Evolutionary conservation across 2,888 invertebrate genomes (phyloP).

Genomic region (Drosophila anomalata): DNA sequence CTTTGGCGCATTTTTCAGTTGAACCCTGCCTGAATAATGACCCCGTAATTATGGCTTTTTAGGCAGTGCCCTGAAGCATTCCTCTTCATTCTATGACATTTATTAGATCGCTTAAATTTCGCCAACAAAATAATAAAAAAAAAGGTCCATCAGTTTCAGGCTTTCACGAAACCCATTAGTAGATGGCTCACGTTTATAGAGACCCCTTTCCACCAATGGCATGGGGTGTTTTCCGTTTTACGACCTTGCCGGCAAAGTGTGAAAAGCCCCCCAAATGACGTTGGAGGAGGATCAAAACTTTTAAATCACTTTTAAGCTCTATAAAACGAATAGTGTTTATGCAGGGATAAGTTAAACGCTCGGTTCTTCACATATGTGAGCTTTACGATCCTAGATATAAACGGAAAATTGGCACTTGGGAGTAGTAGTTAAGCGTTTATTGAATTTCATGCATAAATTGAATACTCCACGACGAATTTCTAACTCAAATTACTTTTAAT

Average conservation of each 20-base stretch:
- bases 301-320: conserved; percentile 11
- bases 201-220: not conserved
- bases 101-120: conserved; percentile 18
- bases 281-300: not conserved
- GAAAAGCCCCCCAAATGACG: conserved; percentile 15
- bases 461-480: not conserved
- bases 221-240: conserved; percentile 6
- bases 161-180: conserved; percentile 17
- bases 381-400: not conserved
- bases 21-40: conserved; percentile 30
- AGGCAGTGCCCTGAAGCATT: conserved; percentile 11
- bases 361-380: not conserved
- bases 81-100: not conserved
- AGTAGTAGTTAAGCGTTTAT: not conserved
- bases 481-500: not conserved
- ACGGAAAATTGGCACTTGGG: not conserved
- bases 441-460: not conserved
- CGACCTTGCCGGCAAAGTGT: conserved; percentile 8
- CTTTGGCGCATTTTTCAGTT: conserved; percentile 7
- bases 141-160: not conserved
- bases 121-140: not conserved
- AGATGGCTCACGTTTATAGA: conserved; percentile 6
- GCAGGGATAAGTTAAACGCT: not conserved
- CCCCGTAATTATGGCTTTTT: conserved; percentile 33
- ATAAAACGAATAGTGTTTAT: not conserved